phyloP scores from a whole-genome alignment of 2,888 invertebrate species.

The Eupithecia subfuscata region DNA sequence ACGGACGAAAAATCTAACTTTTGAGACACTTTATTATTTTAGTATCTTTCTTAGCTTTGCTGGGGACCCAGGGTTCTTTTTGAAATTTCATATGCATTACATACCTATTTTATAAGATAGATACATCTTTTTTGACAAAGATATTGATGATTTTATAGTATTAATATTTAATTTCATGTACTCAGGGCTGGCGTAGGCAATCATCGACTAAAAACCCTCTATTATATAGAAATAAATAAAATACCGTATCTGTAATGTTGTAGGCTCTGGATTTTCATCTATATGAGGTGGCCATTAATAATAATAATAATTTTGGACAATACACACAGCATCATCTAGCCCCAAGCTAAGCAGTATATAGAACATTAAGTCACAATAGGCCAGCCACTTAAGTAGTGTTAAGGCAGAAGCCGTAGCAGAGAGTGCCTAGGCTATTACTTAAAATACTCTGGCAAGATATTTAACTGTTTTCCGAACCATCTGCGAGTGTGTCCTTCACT shows the following conservation, averaged over 20 bases:
- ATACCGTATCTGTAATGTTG: background rate
- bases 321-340: too few species aligned
- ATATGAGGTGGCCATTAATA: too few species aligned
- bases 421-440: background rate
- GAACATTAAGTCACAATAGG: too few species aligned
- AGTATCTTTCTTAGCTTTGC: too few species aligned
- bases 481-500: constrained; percentile 48
- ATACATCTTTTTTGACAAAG: too few species aligned
- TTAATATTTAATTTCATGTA: background rate
- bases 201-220: background rate
- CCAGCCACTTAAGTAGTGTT: too few species aligned
- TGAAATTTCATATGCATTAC: background rate
- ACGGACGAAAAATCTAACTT: constrained; percentile 37
- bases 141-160: too few species aligned
- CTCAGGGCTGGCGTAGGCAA: background rate
- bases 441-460: background rate
- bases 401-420: background rate
- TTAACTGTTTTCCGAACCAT: background rate
- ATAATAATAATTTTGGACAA: too few species aligned
- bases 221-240: background rate
- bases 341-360: background rate
- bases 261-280: too few species aligned
- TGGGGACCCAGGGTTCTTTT: too few species aligned
- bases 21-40: background rate
- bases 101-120: background rate